phyloP scores from a whole-genome alignment of 2,888 invertebrate genomes.

The Drosophila sordidapex region DNA sequence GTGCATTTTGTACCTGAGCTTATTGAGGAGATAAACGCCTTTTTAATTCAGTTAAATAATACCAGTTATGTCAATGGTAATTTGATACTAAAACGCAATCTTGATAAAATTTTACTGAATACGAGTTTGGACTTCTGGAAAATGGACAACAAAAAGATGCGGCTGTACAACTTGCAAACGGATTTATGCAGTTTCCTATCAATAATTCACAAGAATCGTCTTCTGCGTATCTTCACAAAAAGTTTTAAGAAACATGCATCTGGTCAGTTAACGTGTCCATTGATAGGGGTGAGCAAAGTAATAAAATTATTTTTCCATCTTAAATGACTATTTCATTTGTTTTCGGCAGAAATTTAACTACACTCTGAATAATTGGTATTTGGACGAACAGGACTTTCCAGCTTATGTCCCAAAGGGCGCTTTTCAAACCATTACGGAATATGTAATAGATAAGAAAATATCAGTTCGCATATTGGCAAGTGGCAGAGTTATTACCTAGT shows the following conservation, averaged over 20 bases:
- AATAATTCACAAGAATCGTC: conserved; percentile 19
- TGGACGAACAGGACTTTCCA: conserved; percentile 53
- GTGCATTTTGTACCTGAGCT: conserved; percentile 18
- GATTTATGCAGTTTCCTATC: conserved; percentile 24
- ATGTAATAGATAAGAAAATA: conserved; percentile 14
- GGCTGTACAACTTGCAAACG: conserved; percentile 18
- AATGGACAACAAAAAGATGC: conserved; percentile 8
- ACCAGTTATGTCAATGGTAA: conserved; percentile 25
- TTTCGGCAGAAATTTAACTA: conserved; percentile 7
- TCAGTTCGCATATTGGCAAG: conserved; percentile 17
- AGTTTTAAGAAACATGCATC: conserved; percentile 7
- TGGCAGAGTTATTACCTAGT: conserved; percentile 21
- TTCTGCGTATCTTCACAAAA: conserved; percentile 6
- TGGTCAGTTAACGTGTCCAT: conserved; percentile 16
- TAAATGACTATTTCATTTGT: background rate
- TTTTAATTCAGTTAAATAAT: conserved; percentile 9
- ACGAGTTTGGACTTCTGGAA: conserved; percentile 48
- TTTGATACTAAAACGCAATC: conserved; percentile 5
- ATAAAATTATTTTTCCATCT: no score
- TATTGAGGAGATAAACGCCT: conserved; percentile 7
- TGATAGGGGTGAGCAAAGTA: conserved; percentile 21
- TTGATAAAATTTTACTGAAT: conserved; percentile 7
- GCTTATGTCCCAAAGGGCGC: conserved; percentile 36
- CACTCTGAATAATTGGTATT: conserved; percentile 30
- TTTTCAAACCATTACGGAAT: conserved; percentile 42